Base-by-base conservation (phyloP, 2,888 invertebrate genomes). In the Caenorhabditis sp. region DNA sequence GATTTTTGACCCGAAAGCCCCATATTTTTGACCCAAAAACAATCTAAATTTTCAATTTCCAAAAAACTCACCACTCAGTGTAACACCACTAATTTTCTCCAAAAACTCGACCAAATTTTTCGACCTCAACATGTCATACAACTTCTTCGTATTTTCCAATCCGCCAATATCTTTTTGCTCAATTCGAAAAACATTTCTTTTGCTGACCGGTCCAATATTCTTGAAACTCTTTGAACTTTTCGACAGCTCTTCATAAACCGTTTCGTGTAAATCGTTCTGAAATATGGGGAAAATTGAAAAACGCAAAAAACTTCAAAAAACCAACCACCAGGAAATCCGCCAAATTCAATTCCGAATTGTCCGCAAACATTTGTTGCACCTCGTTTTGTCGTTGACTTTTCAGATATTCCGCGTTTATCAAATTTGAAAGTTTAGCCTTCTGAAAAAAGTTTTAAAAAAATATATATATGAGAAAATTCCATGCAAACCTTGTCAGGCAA, bases 351-450 rank as follows among this genome's bases (percentile, higher is more conserved):
- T 84, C 81, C 0, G 82, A 83, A 50, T 61, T 78, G 17, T 73
- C 76, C 6, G 73, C 76, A 55, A 84, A 84, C 14, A 62, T 57
- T 19, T 76, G 53, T 62, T 84, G 78, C 5, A 84, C 80, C 49
- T 76, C 58, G 3, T 65, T 62, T 43, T 80, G 78, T 49, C 77
- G 53, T 19, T 74, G 51, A 8, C 43, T 36, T 1, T 60, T 43
- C 27, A 69, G 50, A 50, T 63, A 74, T 26, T 69, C 58, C 14
- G 24, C 43, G 19, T 55, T 61, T 10, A 74, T 19, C 1, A 60
- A 23, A 6, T 60, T 63, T 1, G 53, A 19, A 5, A 73, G 37
- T 26, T 69, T 69, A 10, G 27, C 50, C 26, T 60, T 58, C 8
- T n/a, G n/a, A n/a, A n/a, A n/a, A n/a, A n/a, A n/a, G n/a, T n/a